These are phyloP conservation scores for Cydia amplana DNA, from an alignment of 1,140 invertebrate genomes.

Conservation along the genomic window DNA sequence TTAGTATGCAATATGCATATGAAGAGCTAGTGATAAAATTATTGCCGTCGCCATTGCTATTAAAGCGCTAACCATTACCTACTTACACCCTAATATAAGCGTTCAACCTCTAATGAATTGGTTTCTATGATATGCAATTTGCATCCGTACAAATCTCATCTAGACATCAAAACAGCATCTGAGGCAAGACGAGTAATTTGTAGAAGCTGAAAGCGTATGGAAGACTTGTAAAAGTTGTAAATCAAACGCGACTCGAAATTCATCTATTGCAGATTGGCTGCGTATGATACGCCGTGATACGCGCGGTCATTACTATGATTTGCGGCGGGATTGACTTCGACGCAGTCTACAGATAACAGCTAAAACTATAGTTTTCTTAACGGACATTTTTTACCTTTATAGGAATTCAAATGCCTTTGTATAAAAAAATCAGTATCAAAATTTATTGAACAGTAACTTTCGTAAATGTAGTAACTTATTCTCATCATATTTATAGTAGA, in stretches of 20 bases:
- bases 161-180: neutral
- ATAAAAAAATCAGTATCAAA: too few relatives aligned
- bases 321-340: conserved; percentile 32
- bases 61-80: neutral
- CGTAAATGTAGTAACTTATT: neutral
- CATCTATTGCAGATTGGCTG: conserved; percentile 22
- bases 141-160: conserved; percentile 22
- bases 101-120: neutral
- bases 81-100: neutral
- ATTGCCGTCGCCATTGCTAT: neutral
- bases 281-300: conserved; percentile 30
- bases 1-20: too few relatives aligned
- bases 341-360: neutral
- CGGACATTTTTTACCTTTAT: too few relatives aligned
- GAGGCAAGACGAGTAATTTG: conserved; percentile 19
- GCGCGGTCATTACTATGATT: conserved; percentile 35
- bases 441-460: too few relatives aligned
- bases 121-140: conserved; percentile 20
- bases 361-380: too few relatives aligned
- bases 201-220: conserved; percentile 23
- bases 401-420: too few relatives aligned
- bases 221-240: conserved; percentile 17
- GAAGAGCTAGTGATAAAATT: neutral
- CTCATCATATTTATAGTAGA: neutral
- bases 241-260: conserved; percentile 27